Evolutionary conservation across 2,888 invertebrate genomes (phyloP).

Genomic region (Lacanobia wlatinum): DNA sequence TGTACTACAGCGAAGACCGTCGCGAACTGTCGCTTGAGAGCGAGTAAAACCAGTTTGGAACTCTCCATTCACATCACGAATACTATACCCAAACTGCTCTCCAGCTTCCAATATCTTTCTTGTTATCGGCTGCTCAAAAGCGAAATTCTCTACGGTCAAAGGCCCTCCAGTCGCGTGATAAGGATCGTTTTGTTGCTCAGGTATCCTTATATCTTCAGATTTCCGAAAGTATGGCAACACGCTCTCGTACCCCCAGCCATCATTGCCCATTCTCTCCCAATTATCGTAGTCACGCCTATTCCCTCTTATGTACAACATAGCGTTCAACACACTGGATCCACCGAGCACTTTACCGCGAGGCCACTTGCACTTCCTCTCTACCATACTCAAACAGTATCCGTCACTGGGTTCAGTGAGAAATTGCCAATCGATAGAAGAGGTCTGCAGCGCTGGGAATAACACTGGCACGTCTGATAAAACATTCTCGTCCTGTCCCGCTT

Average conservation of each 20-base stretch:
- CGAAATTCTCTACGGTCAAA: conserved; percentile 93
- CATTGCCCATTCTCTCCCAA: conserved; percentile 94
- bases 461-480: conserved; percentile 93
- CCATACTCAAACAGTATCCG: conserved; percentile 93
- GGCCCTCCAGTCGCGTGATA: conserved; percentile 94
- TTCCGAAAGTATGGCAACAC: conserved; percentile 95
- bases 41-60: conserved; percentile 95
- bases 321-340: conserved; percentile 96
- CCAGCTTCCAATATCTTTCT: conserved; percentile 93
- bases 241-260: conserved; percentile 95
- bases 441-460: conserved; percentile 93
- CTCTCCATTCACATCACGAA: conserved; percentile 94
- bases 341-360: conserved; percentile 95
- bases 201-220: conserved; percentile 94
- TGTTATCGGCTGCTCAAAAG: conserved; percentile 93
- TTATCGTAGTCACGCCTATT: conserved; percentile 95
- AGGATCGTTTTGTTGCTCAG: conserved; percentile 88
- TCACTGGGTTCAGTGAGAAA: conserved; percentile 94
- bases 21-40: conserved; percentile 94
- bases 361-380: conserved; percentile 92
- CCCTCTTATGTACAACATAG: conserved; percentile 97
- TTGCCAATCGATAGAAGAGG: conserved; percentile 95
- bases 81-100: conserved; percentile 92
- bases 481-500: conserved; percentile 95
- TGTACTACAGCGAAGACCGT: conserved; percentile 95